Evolutionary conservation across 1,140 invertebrate species (phyloP).

Genomic region (Brachionus plicatilis): DNA sequence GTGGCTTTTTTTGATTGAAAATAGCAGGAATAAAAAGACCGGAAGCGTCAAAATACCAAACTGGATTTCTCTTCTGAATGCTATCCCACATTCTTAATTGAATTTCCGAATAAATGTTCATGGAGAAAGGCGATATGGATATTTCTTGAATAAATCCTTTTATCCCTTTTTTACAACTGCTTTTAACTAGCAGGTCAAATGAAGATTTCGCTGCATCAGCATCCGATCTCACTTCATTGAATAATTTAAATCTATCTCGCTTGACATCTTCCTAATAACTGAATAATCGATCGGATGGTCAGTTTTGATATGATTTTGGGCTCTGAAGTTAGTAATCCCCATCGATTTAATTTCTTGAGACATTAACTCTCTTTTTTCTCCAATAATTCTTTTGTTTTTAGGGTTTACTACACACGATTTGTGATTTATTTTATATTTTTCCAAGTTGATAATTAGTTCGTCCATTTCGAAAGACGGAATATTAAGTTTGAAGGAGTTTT

Average conservation of each 20-base stretch:
- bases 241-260: background rate
- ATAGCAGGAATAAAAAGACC: background rate
- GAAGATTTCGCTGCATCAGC: background rate
- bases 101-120: no score
- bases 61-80: background rate
- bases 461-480: background rate
- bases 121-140: no score
- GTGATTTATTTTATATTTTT: constrained; percentile 12
- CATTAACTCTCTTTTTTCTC: constrained; percentile 7
- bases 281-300: background rate
- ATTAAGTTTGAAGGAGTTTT: background rate
- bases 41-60: constrained; percentile 2
- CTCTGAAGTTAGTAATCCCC: background rate
- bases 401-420: background rate
- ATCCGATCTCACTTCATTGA: background rate
- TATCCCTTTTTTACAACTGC: background rate
- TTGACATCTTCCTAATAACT: no score
- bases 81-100: no score
- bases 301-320: background rate
- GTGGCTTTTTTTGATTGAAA: background rate
- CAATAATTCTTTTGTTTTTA: background rate
- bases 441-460: background rate
- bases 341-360: background rate
- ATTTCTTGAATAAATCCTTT: constrained; percentile 5
- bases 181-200: background rate